Evolutionary conservation across 2,797 vertebrate species (phyloP).

Genomic region (Sylvia borin): DNA sequence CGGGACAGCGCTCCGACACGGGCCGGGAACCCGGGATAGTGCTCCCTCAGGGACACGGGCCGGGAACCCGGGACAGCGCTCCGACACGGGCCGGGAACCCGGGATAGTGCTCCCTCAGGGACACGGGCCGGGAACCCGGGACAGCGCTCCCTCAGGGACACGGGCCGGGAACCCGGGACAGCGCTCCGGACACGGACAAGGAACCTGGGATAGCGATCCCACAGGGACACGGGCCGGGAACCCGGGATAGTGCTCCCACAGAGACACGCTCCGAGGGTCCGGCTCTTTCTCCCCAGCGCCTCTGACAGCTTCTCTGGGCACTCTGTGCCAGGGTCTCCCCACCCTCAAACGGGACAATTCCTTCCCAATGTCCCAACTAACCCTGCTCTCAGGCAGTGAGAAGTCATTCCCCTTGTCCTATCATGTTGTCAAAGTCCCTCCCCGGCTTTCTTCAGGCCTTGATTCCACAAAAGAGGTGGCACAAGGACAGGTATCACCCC

Average conservation of each 20-base stretch:
- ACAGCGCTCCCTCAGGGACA: neutral
- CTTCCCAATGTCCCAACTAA: fast-evolving
- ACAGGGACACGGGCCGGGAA: too few relatives aligned
- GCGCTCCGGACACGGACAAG: too few relatives aligned
- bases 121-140: neutral
- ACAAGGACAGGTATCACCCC: neutral
- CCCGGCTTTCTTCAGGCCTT: neutral
- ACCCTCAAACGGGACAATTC: neutral
- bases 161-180: too few relatives aligned
- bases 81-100: too few relatives aligned
- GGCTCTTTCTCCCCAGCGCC: neutral
- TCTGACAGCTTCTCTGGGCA: neutral
- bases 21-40: too few relatives aligned
- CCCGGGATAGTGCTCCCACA: neutral
- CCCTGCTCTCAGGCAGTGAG: neutral
- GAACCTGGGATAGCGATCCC: too few relatives aligned
- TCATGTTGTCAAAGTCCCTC: neutral
- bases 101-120: neutral
- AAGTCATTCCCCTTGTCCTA: neutral
- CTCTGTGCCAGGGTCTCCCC: neutral
- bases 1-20: too few relatives aligned
- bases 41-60: too few relatives aligned
- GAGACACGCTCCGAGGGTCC: neutral
- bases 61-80: neutral
- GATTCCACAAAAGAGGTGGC: neutral